These are phyloP conservation scores for Drosophila auraria DNA, from an alignment of 1,140 invertebrate genomes.

Conservation along the genomic window DNA sequence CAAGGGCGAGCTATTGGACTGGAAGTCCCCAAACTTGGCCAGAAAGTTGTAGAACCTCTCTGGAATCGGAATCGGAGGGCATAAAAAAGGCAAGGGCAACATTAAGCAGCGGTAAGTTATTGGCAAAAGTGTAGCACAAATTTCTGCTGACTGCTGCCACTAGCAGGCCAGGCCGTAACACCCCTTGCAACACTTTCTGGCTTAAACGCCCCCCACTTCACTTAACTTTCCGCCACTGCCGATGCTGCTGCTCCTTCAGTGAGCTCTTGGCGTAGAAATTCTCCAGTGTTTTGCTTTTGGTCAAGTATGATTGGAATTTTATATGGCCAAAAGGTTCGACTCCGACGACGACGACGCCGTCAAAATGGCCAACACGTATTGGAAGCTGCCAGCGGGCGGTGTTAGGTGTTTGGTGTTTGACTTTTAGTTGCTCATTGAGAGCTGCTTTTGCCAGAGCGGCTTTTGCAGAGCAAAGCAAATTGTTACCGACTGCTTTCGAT, in stretches of 20 bases:
- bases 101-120: constrained; percentile 62
- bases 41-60: constrained; percentile 11
- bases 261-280: constrained; percentile 56
- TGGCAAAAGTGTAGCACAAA: constrained; percentile 64
- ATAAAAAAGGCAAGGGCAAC: constrained; percentile 31
- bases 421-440: constrained; percentile 63
- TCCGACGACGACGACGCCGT: constrained; percentile 28
- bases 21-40: constrained; percentile 1
- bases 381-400: constrained; percentile 37
- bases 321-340: constrained; percentile 71
- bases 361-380: constrained; percentile 76
- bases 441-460: constrained; percentile 18
- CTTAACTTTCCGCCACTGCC: constrained; percentile 48
- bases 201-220: constrained; percentile 75
- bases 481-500: constrained; percentile 72
- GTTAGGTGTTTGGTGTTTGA: constrained; percentile 55
- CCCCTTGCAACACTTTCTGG: constrained; percentile 29
- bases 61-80: constrained; percentile 1
- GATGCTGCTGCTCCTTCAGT: constrained; percentile 14
- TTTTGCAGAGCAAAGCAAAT: constrained; percentile 82
- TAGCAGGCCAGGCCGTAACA: constrained; percentile 45
- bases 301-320: constrained; percentile 84
- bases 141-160: constrained; percentile 72
- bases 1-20: neutral
- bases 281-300: constrained; percentile 82